Conservation (phyloP, 2,888 invertebrate genomes). For the Belgica antarctica region DNA sequence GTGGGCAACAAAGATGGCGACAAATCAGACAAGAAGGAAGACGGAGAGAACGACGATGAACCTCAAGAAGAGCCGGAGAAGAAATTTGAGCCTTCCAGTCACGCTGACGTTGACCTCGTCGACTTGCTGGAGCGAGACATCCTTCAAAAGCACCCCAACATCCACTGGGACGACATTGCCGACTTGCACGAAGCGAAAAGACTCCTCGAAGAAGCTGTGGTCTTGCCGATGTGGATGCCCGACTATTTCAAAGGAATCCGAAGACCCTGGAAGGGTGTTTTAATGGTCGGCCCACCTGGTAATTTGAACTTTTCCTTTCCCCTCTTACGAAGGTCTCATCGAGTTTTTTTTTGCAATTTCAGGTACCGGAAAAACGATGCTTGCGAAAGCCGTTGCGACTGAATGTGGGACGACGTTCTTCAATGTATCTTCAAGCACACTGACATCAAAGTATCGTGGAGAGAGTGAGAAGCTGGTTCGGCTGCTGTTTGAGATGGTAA, state of each 20-base stretch:
- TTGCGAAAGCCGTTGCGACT: slow-evolving; percentile 97
- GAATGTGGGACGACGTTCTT: slow-evolving; percentile 98
- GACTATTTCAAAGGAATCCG: slow-evolving; percentile 96
- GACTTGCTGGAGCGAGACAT: slow-evolving; percentile 95
- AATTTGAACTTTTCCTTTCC: no score
- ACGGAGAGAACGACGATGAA: slow-evolving; percentile 61
- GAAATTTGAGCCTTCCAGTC: slow-evolving; percentile 77
- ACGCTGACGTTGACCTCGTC: slow-evolving; percentile 86
- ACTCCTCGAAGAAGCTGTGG: slow-evolving; percentile 93
- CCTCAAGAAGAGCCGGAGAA: slow-evolving; percentile 65
- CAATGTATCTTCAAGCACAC: slow-evolving; percentile 92
- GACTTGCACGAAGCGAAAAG: slow-evolving; percentile 86
- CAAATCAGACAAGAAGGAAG: slow-evolving; percentile 61
- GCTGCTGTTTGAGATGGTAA: slow-evolving; percentile 87
- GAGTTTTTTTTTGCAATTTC: neutral
- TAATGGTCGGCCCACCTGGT: slow-evolving; percentile 88
- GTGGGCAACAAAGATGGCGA: slow-evolving; percentile 49
- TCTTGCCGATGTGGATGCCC: slow-evolving; percentile 96
- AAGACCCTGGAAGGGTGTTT: slow-evolving; percentile 93
- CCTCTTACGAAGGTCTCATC: neutral
- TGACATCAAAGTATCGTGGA: slow-evolving; percentile 98
- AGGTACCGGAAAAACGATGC: slow-evolving; percentile 91
- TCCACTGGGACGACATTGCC: slow-evolving; percentile 92
- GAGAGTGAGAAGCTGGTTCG: slow-evolving; percentile 98
- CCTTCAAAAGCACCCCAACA: slow-evolving; percentile 94